Evolutionary conservation across 2,113 vertebrate genomes (phyloP).

Genomic region (Larimichthys crocea): DNA sequence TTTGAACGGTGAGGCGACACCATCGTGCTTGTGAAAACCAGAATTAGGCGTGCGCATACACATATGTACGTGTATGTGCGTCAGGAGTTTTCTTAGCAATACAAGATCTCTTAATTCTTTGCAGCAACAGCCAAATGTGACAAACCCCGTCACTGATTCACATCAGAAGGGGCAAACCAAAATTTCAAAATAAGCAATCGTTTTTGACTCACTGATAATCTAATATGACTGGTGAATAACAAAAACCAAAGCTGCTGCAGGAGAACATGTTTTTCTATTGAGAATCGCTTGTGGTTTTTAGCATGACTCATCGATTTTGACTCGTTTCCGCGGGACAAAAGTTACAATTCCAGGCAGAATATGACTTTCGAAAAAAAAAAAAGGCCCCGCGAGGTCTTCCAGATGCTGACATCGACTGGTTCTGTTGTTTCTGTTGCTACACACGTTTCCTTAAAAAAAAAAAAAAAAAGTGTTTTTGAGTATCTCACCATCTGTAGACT

Average conservation of each 20-base stretch:
- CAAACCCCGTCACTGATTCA: slow-evolving; percentile 9
- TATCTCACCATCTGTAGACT: background rate
- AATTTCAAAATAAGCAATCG: background rate
- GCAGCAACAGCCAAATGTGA: slow-evolving; percentile 22
- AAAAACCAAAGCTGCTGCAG: slow-evolving; percentile 8
- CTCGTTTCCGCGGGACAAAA: slow-evolving; percentile 15
- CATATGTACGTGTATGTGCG: background rate
- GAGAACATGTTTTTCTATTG: slow-evolving; percentile 26
- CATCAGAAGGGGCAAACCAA: slow-evolving; percentile 22
- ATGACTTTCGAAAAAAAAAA: background rate
- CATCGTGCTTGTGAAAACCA: slow-evolving; percentile 24
- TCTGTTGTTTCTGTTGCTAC: background rate
- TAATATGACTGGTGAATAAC: slow-evolving; percentile 18
- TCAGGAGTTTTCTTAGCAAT: background rate
- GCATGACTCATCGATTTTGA: slow-evolving; percentile 37
- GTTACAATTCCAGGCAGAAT: background rate
- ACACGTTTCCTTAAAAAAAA: background rate
- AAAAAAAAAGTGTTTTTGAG: background rate
- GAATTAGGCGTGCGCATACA: background rate
- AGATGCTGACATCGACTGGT: slow-evolving; percentile 1
- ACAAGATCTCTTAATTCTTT: background rate
- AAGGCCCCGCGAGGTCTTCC: background rate
- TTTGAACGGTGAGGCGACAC: slow-evolving; percentile 26
- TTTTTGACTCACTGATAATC: slow-evolving; percentile 17
- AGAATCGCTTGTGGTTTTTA: slow-evolving; percentile 43